These are phyloP conservation scores for Ostrea edulis DNA, from an alignment of 1,140 invertebrate genomes.

Conservation along the genomic window DNA sequence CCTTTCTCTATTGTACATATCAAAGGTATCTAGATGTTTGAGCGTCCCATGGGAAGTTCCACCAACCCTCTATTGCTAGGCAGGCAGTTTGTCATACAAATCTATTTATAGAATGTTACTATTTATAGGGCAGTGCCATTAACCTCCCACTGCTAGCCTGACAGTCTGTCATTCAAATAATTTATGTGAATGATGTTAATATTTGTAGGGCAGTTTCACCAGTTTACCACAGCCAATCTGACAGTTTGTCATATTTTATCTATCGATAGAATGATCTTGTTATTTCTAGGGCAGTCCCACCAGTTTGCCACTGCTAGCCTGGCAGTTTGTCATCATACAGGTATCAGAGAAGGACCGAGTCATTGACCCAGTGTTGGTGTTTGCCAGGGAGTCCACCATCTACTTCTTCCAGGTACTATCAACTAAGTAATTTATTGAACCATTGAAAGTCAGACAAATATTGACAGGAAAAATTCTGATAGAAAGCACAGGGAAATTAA, in stretches of 20 bases:
- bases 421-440: background rate
- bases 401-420: conserved; percentile 89
- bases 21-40: no score
- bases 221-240: no score
- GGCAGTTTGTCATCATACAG: conserved; percentile 94
- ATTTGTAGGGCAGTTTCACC: no score
- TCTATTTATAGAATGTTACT: background rate
- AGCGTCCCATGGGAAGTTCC: no score
- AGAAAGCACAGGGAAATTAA: background rate
- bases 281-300: conserved; percentile 75
- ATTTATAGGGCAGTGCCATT: conserved; percentile 66
- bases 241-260: no score
- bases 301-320: conserved; percentile 91
- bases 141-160: no score
- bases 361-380: conserved; percentile 91
- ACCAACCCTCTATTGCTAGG: no score
- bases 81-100: no score
- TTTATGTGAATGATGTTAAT: no score
- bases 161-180: no score
- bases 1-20: no score
- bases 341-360: conserved; percentile 85
- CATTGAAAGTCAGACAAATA: background rate
- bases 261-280: no score
- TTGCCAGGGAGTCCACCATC: conserved; percentile 88
- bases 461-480: background rate